Evolutionary conservation across 2,113 vertebrate species (phyloP).

Genomic region (Lathamus discolor): DNA sequence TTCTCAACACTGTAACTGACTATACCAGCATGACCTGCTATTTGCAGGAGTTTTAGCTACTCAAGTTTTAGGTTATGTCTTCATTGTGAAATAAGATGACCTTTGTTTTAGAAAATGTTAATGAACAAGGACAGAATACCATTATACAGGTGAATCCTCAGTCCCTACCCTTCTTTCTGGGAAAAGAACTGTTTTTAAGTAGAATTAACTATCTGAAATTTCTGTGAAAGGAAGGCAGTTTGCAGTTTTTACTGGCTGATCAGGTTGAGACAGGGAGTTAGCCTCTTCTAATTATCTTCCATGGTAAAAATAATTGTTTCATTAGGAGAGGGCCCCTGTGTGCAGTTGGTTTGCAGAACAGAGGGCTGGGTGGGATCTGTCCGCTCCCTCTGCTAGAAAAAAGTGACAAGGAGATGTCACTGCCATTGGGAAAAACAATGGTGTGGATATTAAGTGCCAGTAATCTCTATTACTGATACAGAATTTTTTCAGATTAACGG

Average conservation of each 20-base stretch:
- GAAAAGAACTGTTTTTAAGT: neutral
- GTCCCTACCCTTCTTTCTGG: neutral
- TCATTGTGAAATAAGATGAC: neutral
- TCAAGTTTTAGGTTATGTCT: neutral
- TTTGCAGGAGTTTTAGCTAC: neutral
- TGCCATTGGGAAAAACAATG: neutral
- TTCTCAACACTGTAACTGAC: neutral
- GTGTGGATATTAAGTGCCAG: neutral
- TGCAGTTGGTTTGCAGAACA: neutral
- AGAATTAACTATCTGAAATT: neutral
- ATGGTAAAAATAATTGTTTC: neutral
- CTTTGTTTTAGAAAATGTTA: neutral
- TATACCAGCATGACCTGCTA: neutral
- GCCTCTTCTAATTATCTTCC: neutral
- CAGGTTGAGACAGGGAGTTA: neutral
- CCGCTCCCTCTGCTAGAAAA: neutral
- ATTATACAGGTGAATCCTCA: neutral
- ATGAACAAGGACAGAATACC: neutral
- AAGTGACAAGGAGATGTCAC: neutral
- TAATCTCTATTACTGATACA: neutral
- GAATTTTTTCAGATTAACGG: neutral
- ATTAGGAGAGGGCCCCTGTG: neutral
- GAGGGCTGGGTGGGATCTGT: neutral
- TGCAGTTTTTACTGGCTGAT: neutral
- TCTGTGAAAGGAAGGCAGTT: neutral